phyloP scores from a whole-genome alignment of 2,888 invertebrate genomes.

The Choristoneura rosaceana region DNA sequence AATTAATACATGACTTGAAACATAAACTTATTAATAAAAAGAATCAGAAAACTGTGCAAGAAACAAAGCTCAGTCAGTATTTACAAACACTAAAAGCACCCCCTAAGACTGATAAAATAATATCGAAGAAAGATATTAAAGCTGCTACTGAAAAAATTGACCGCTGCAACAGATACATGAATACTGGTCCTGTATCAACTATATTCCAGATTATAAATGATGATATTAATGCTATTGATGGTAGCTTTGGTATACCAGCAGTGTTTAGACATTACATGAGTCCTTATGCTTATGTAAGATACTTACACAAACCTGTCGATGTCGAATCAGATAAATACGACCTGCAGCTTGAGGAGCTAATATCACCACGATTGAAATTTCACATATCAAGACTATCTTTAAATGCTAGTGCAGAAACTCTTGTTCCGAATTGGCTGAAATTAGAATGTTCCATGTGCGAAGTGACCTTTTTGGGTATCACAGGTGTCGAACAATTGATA shows the following conservation, averaged over 20 bases:
- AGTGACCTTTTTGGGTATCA: conserved; percentile 44
- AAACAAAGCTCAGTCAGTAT: conserved; percentile 38
- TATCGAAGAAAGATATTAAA: neutral
- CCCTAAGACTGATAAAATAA: neutral
- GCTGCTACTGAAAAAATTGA: neutral
- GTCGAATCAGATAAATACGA: conserved; percentile 50
- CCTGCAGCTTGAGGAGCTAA: conserved; percentile 62
- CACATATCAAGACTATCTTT: conserved; percentile 34
- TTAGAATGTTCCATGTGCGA: conserved; percentile 60
- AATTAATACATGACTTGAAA: conserved; percentile 50
- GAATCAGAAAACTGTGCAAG: conserved; percentile 32
- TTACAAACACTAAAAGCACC: conserved; percentile 36
- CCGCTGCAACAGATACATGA: neutral
- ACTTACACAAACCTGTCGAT: conserved; percentile 54
- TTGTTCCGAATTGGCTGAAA: conserved; percentile 48
- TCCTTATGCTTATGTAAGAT: conserved; percentile 60
- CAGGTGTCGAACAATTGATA: conserved; percentile 45
- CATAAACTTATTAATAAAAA: conserved; percentile 58
- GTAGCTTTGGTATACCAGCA: conserved; percentile 42
- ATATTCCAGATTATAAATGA: conserved; percentile 46
- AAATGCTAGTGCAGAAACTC: neutral
- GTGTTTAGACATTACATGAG: conserved; percentile 50
- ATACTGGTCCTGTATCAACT: neutral
- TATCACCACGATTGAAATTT: conserved; percentile 52
- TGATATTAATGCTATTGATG: conserved; percentile 46